Conservation (phyloP, 2,113 vertebrate species). For the Chionis minor region DNA sequence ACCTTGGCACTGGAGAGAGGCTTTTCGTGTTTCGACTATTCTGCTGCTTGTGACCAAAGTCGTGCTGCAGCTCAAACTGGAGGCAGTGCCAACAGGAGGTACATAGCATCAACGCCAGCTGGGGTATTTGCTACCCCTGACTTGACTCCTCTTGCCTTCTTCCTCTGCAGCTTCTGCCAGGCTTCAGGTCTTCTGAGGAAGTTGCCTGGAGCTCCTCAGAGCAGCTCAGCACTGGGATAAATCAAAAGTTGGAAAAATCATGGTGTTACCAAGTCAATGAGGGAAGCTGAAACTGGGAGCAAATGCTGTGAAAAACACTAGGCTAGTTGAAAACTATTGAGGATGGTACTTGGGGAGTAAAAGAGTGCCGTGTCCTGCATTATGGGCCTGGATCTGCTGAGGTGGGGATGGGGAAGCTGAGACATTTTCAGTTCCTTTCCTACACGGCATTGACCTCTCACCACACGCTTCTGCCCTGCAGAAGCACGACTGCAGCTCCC, state of each 20-base stretch:
- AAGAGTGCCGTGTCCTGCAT: not conserved
- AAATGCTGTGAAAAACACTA: not conserved
- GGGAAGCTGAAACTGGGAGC: not conserved
- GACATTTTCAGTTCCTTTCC: conserved; percentile 4
- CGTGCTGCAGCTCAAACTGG: not conserved
- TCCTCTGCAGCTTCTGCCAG: not conserved
- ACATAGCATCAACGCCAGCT: not conserved
- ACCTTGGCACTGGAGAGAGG: fast-evolving
- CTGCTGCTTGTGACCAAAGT: not conserved
- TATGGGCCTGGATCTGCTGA: not conserved
- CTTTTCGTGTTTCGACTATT: not conserved
- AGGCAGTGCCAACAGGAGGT: not conserved
- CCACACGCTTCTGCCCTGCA: fast-evolving
- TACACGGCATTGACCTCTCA: fast-evolving
- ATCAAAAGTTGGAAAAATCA: not conserved
- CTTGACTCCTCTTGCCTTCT: not conserved
- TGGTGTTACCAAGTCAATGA: not conserved
- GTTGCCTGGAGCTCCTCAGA: not conserved
- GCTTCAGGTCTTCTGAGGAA: not conserved
- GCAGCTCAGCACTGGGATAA: not conserved
- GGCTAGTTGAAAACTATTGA: not conserved
- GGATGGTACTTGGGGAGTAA: not conserved
- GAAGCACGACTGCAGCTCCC: not conserved
- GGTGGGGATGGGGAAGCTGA: not conserved
- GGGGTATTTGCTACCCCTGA: not conserved